Percentiles rank a stretch among this genome's conserved stretches.
phyloP scores from a whole-genome alignment of 1,140 invertebrate species.

The Lepidurus packardi region DNA sequence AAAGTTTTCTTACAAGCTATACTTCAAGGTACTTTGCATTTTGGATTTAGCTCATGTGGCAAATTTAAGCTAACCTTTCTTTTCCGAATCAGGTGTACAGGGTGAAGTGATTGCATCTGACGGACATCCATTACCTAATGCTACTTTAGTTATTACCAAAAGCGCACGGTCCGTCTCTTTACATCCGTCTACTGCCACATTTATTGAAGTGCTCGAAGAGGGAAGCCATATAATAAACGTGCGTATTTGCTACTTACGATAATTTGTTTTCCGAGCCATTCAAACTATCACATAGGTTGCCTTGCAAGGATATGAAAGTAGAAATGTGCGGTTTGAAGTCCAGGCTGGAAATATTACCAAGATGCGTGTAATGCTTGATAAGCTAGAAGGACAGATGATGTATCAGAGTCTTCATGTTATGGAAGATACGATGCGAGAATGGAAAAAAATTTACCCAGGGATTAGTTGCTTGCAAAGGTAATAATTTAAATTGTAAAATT shows the following conservation, averaged over 20 bases:
- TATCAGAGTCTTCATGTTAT: not conserved
- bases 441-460: not conserved
- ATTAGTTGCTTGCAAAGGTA: not conserved
- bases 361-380: not conserved
- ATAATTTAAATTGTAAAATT: not conserved
- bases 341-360: not conserved
- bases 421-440: not conserved
- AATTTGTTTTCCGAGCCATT: not conserved
- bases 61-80: not conserved
- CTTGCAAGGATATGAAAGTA: conserved; percentile 4
- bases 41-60: not conserved
- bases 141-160: not conserved
- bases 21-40: not conserved
- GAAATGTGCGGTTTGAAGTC: not conserved
- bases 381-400: not conserved
- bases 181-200: not conserved
- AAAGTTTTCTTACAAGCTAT: conserved; percentile 54
- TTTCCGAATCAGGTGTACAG: not conserved
- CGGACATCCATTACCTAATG: not conserved
- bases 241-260: too few species aligned
- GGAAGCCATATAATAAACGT: not conserved
- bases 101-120: not conserved
- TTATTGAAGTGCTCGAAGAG: not conserved
- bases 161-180: not conserved
- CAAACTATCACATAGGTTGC: not conserved